These are phyloP conservation scores for Semotilus atromaculatus DNA, from an alignment of 2,797 vertebrate genomes.

Conservation along the genomic window DNA sequence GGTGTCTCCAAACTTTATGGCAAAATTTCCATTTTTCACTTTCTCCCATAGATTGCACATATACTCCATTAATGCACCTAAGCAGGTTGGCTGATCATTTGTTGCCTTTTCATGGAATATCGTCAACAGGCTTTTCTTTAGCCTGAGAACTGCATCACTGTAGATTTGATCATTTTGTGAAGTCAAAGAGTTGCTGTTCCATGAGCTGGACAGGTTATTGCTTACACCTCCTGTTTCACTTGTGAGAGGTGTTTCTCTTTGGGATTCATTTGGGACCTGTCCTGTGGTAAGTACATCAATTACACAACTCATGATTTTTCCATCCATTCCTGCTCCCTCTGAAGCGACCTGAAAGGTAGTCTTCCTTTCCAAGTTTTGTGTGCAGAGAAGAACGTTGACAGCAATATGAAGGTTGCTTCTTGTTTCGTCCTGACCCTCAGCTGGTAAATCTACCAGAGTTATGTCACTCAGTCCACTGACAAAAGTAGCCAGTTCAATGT, in stretches of 20 bases:
- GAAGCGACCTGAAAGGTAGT: slow-evolving; percentile 69
- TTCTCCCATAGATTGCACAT: slow-evolving; percentile 77
- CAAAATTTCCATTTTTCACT: slow-evolving; percentile 69
- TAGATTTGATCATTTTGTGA: slow-evolving; percentile 75
- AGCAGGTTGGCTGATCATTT: slow-evolving; percentile 64
- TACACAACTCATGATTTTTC: slow-evolving; percentile 66
- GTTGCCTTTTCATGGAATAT: slow-evolving; percentile 70
- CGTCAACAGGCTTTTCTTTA: slow-evolving; percentile 78
- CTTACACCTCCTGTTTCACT: slow-evolving; percentile 59
- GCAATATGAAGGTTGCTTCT: slow-evolving; percentile 67
- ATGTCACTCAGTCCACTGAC: slow-evolving; percentile 75
- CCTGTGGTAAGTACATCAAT: slow-evolving; percentile 63
- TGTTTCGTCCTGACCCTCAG: slow-evolving; percentile 58
- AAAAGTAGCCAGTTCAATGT: slow-evolving; percentile 75
- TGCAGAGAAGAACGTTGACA: slow-evolving; percentile 73
- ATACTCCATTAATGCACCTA: slow-evolving; percentile 76
- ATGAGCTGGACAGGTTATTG: slow-evolving; percentile 76
- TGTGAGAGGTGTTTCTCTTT: slow-evolving; percentile 15
- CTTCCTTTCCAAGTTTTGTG: slow-evolving; percentile 63
- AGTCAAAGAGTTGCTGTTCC: slow-evolving; percentile 73
- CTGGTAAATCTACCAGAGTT: slow-evolving; percentile 73
- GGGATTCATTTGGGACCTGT: slow-evolving; percentile 9
- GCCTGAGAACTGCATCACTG: slow-evolving; percentile 72
- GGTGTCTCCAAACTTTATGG: slow-evolving; percentile 71
- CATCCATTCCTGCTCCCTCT: slow-evolving; percentile 69